These are phyloP conservation scores for Anarrhichthys ocellatus DNA, from an alignment of 2,113 vertebrate genomes.

Conservation along the genomic window DNA sequence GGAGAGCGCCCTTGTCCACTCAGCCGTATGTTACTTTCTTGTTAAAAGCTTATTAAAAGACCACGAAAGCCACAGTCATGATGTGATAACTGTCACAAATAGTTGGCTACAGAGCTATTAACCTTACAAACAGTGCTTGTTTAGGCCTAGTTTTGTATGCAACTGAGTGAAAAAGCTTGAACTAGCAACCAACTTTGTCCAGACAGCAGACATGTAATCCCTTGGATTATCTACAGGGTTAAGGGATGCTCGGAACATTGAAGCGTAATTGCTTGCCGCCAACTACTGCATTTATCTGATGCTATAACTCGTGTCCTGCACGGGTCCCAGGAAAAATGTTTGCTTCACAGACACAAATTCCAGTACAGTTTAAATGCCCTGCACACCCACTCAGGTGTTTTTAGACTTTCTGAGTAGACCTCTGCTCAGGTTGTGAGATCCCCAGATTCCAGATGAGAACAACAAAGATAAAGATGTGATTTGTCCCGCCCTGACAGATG, in stretches of 20 bases:
- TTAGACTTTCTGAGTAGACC: not conserved
- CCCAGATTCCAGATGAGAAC: not conserved
- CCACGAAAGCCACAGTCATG: not conserved
- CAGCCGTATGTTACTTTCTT: not conserved
- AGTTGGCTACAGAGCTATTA: not conserved
- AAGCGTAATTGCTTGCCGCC: not conserved
- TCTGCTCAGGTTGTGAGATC: not conserved
- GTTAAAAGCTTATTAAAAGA: constrained; percentile 9
- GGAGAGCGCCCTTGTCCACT: not conserved
- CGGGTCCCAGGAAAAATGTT: not conserved
- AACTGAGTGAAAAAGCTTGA: not conserved
- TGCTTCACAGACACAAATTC: not conserved
- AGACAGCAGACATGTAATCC: constrained; percentile 64
- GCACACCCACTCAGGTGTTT: not conserved
- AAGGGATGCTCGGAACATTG: constrained; percentile 32
- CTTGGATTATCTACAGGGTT: constrained; percentile 44
- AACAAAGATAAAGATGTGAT: not conserved
- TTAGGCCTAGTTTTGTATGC: not conserved
- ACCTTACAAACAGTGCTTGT: not conserved
- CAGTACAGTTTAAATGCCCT: not conserved
- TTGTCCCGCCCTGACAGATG: not conserved
- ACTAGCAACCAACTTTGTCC: constrained; percentile 1
- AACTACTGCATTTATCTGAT: constrained; percentile 6
- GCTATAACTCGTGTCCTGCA: not conserved
- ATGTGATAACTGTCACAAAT: not conserved